Base-by-base conservation (phyloP, 2,888 invertebrate genomes). In the Pachliopta kotzebuea region DNA sequence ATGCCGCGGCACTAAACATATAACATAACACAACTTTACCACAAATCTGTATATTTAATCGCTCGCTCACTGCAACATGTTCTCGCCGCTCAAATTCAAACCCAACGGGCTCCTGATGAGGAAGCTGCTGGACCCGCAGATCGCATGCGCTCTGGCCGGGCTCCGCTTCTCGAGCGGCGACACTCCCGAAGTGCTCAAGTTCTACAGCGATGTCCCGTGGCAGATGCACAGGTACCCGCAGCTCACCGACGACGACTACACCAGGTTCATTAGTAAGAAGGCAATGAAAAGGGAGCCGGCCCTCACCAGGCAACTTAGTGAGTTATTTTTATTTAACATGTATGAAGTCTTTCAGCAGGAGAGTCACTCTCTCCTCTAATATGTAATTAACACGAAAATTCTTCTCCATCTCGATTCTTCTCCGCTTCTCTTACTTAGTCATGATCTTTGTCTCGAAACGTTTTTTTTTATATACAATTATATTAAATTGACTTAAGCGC, bases 301-400 rank as follows among this genome's bases (percentile, higher is more conserved):
- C 0, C 68, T 90, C 1, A 92, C 91, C 0, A 84, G 92, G 37
- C 81, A 81, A 49, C 81, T 91, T 31, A 86, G 92, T 92, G 64
- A 88, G 90, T 85, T 21, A 18, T 24, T 37, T 37, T 37, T 14
- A 17, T 14, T 2, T 14, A 11, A 14, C 14, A 37, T 37, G 4
- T 37, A 2, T 37, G 14, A 11, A 14, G 14, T 14, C 11, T 14
- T 11, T 14, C 26, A 26, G 26, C 26, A 3, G 3, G 26, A 3
- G 26, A 26, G 4, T 3, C 26, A 6, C 4, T 26, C 26, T 26
- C 26, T 26, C 26, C 26, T 26, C 26, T 26, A n/a, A n/a, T n/a
- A n/a, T n/a, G n/a, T n/a, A n/a, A n/a, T n/a, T n/a, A n/a, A n/a
- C n/a, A n/a, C n/a, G n/a, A n/a, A n/a, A n/a, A n/a, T n/a, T n/a